Evolutionary conservation across 2,113 vertebrate genomes (phyloP), one percentile per base, ranked within the genome.

Genomic region (Indri indri): DNA sequence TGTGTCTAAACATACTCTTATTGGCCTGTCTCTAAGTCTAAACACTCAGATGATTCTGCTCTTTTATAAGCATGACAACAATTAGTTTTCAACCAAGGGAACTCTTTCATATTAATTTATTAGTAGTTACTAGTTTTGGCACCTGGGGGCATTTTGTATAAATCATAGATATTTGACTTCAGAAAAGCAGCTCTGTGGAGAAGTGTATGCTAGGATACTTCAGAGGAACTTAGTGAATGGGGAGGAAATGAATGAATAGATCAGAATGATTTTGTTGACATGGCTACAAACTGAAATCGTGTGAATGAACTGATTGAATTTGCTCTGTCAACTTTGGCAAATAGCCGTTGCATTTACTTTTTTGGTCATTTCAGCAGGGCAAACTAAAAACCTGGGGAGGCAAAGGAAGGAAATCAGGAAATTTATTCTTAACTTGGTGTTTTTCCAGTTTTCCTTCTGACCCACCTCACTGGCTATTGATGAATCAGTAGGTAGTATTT

Each of bases 211-310:
- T 73, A 68, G 70, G 8, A 32, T 85, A 92, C 30, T 74, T 83
- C 0, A 79, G 13, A 90, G 40, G 9, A 82, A n/a, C 42, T 86
- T 77, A 59, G 45, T 76, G 52, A 88, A 59, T 65, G 52, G 66
- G 30, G 32, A 88, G 65, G 71, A 93, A 86, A 87, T 30, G 63
- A 89, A 82, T 7, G 40, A 79, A 25, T 84, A 82, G 27, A 94
- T 61, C 12, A 84, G 77, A 89, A 52, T 52, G 90, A 80, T 83
- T 96, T 95, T 71, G 47, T 82, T 86, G 47, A 86, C 17, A 12
- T 3, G 90, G 45, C 63, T 52, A 40, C 50, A 73, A 66, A 84
- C 61, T 52, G 52, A 87, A 93, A 85, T 63, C 32, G 76, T 34
- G 27, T 57, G 25, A 95, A 45, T 91, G 79, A 90, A 57, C 27